phyloP scores from a whole-genome alignment of 2,113 vertebrate genomes.

The Larimichthys crocea region DNA sequence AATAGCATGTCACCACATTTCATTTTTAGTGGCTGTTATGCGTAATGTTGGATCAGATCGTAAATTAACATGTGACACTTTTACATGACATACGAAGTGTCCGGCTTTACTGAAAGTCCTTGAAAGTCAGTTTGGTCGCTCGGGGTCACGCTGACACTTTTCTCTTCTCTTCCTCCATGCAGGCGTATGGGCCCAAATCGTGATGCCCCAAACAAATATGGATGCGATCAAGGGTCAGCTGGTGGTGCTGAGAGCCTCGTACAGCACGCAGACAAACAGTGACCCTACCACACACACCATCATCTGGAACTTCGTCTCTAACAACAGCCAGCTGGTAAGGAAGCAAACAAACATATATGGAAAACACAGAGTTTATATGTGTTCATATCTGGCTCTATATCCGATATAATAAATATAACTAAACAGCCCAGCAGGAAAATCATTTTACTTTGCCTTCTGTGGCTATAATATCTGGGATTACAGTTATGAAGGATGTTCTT shows the following conservation, averaged over 20 bases:
- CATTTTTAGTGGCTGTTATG: neutral
- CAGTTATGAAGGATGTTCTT: conserved; percentile 27
- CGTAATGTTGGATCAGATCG: neutral
- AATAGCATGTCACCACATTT: neutral
- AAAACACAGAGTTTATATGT: neutral
- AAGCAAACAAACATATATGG: neutral
- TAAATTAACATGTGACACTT: neutral
- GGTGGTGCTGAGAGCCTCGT: conserved; percentile 83
- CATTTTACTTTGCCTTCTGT: conserved; percentile 33
- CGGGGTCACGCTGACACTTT: neutral
- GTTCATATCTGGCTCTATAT: neutral
- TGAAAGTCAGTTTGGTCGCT: neutral
- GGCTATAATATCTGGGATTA: conserved; percentile 50
- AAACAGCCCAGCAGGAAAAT: neutral
- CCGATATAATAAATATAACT: neutral
- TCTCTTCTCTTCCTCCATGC: conserved; percentile 21
- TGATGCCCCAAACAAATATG: conserved; percentile 59
- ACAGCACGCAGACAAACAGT: conserved; percentile 23
- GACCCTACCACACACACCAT: conserved; percentile 61
- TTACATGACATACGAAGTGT: neutral
- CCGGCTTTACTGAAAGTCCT: neutral
- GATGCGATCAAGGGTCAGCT: conserved; percentile 82
- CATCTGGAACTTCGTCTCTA: conserved; percentile 77
- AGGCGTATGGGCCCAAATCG: conserved; percentile 73
- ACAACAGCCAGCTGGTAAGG: conserved; percentile 68